Conservation (phyloP, 2,797 vertebrate species). For the Acrocephalus scirpaceus region DNA sequence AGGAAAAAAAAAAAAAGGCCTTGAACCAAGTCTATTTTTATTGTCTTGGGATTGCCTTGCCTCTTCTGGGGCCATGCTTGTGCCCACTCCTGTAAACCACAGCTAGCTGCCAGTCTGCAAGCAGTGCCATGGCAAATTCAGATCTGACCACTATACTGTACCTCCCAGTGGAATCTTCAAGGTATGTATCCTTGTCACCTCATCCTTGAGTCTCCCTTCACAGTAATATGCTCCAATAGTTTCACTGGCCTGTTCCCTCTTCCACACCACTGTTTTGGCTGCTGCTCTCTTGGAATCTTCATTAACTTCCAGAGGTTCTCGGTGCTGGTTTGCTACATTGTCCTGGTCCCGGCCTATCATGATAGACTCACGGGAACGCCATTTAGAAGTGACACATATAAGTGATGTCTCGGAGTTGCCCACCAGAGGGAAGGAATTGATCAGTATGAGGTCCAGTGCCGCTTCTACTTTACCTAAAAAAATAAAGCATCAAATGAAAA, state of each 20-base stretch:
- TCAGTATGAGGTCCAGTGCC: conserved; percentile 83
- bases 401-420: conserved; percentile 82
- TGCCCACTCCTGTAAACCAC: background rate
- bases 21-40: background rate
- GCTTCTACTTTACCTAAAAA: conserved; percentile 72
- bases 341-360: conserved; percentile 80
- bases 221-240: conserved; percentile 87
- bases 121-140: background rate
- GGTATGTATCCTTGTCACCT: conserved; percentile 81
- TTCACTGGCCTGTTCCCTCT: conserved; percentile 79
- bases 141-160: conserved; percentile 42
- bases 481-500: background rate
- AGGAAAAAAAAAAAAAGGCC: background rate
- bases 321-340: conserved; percentile 75
- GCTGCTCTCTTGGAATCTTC: conserved; percentile 76
- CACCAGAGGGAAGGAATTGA: conserved; percentile 86
- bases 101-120: background rate
- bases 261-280: conserved; percentile 84
- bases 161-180: conserved; percentile 88
- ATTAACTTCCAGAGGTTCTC: conserved; percentile 75
- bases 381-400: conserved; percentile 83
- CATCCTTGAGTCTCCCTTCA: conserved; percentile 78
- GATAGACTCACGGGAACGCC: conserved; percentile 76
- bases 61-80: background rate
- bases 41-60: background rate